phyloP scores from a whole-genome alignment of 92 coral and sea anemone species.

The Epizoanthus illoricatus region DNA sequence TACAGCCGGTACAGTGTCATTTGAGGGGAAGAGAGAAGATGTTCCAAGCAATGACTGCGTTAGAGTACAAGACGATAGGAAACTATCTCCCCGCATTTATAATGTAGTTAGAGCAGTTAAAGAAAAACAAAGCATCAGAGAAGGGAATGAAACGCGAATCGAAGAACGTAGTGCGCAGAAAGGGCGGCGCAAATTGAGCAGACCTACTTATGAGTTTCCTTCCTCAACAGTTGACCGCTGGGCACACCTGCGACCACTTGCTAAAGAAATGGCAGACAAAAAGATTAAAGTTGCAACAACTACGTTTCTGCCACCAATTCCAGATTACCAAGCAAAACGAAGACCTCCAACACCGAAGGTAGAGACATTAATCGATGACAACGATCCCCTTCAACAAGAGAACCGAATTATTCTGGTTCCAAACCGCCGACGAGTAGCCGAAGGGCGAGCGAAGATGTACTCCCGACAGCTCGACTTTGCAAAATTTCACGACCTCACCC shows the following conservation, averaged over 20 bases:
- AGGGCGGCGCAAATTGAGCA: background rate
- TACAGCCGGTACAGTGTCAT: background rate
- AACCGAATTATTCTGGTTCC: slow-evolving; percentile 51
- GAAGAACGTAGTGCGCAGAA: background rate
- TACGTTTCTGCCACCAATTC: slow-evolving; percentile 72
- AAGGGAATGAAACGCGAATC: background rate
- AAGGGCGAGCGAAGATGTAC: slow-evolving; percentile 50
- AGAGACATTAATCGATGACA: slow-evolving; percentile 32
- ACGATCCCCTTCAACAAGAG: slow-evolving; percentile 38
- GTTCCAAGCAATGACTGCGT: background rate
- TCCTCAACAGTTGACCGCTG: slow-evolving; percentile 6
- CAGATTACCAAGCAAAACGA: slow-evolving; percentile 61
- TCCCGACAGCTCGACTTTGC: slow-evolving; percentile 68
- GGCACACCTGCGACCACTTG: slow-evolving; percentile 24
- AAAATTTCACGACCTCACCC: slow-evolving; percentile 54
- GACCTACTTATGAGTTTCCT: slow-evolving; percentile 4
- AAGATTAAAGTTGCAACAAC: slow-evolving; percentile 36
- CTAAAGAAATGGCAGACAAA: slow-evolving; percentile 8
- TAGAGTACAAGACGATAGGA: background rate
- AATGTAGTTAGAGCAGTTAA: background rate
- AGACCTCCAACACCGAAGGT: slow-evolving; percentile 47
- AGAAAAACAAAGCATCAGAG: background rate
- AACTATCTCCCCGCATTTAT: background rate
- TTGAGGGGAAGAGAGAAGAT: background rate
- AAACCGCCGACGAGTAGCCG: slow-evolving; percentile 62